A percentile compares a stretch with the other conserved stretches of the same genome.
These are phyloP conservation scores for Hirtodrosophila duncani DNA, from an alignment of 2,888 invertebrate genomes.

Conservation along the genomic window DNA sequence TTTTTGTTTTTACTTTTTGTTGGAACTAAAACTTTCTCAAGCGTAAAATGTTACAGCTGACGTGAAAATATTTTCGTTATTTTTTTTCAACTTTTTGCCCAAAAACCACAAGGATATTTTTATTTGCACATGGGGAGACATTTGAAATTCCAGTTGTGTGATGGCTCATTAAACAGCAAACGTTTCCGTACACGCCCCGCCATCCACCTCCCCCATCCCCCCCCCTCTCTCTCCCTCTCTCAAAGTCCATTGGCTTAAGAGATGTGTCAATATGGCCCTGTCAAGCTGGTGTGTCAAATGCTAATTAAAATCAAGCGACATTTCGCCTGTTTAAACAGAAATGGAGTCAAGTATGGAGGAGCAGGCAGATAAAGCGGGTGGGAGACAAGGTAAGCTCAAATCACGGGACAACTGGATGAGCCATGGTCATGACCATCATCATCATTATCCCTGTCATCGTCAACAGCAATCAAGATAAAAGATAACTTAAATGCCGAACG, in stretches of 20 bases:
- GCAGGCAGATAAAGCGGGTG: conserved; percentile 3
- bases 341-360: conserved; percentile 3
- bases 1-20: conserved; percentile 15
- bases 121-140: conserved; percentile 61
- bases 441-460: conserved; percentile 72
- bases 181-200: too few relatives aligned
- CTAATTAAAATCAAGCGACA: conserved; percentile 73
- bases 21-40: conserved; percentile 54
- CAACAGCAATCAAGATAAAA: conserved; percentile 73
- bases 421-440: conserved; percentile 52
- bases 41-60: conserved; percentile 54
- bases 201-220: not conserved
- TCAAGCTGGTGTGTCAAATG: conserved; percentile 73
- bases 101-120: conserved; percentile 48
- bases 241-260: conserved; percentile 13
- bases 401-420: conserved; percentile 28
- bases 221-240: not conserved
- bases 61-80: conserved; percentile 1
- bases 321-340: conserved; percentile 62
- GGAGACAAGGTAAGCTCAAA: conserved; percentile 44
- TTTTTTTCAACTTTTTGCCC: conserved; percentile 3
- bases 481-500: conserved; percentile 64
- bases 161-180: conserved; percentile 62
- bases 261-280: conserved; percentile 35
- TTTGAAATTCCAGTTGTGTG: conserved; percentile 54